Percentiles rank a stretch among this genome's conserved stretches.
phyloP scores from a whole-genome alignment of 2,888 invertebrate genomes.

The Ochropacha duplaris region DNA sequence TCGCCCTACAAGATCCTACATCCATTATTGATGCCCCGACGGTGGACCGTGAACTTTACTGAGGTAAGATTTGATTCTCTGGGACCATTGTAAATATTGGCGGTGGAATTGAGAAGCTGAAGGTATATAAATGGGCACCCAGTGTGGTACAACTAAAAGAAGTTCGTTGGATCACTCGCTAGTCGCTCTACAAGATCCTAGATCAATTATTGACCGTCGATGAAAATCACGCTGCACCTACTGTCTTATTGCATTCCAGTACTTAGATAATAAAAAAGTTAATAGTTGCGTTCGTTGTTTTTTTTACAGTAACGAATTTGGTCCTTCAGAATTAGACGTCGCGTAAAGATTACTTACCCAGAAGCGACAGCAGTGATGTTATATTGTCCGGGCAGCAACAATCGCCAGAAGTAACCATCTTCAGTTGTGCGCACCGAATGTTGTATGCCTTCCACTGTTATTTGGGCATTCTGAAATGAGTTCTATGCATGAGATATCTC shows the following conservation, averaged over 20 bases:
- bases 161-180: too few species aligned
- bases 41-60: constrained; percentile 49
- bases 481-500: not conserved
- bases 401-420: constrained; percentile 96
- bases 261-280: too few species aligned
- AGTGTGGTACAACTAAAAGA: too few species aligned
- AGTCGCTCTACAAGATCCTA: too few species aligned
- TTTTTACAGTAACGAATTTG: too few species aligned
- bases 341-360: constrained; percentile 82
- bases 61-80: constrained; percentile 44
- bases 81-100: constrained; percentile 50
- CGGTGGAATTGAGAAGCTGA: constrained; percentile 44
- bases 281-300: too few species aligned
- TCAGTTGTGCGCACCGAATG: constrained; percentile 91
- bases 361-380: constrained; percentile 87
- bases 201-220: constrained; percentile 23
- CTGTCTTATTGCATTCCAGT: too few species aligned
- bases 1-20: too few species aligned
- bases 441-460: constrained; percentile 89
- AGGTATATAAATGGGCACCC: constrained; percentile 15
- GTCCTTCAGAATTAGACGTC: not conserved
- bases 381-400: constrained; percentile 94
- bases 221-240: too few species aligned
- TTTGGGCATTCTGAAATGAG: constrained; percentile 84
- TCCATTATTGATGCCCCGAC: constrained; percentile 19